phyloP scores from a whole-genome alignment of 2,888 invertebrate species.

The Chymomyza fuscimana region DNA sequence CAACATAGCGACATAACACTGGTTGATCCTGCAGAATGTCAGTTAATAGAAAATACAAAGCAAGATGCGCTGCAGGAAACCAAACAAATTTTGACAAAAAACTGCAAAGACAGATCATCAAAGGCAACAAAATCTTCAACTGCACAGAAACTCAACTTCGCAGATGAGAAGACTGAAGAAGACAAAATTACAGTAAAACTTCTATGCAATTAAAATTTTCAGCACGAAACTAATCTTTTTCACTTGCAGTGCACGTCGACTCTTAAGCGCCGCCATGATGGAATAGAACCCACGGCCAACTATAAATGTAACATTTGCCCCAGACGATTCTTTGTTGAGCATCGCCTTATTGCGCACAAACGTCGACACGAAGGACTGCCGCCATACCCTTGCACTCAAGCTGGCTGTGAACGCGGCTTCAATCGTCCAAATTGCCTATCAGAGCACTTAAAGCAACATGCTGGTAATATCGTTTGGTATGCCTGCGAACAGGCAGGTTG shows the following conservation, averaged over 20 bases:
- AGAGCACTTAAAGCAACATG: constrained; percentile 64
- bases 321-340: constrained; percentile 48
- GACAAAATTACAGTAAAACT: not conserved
- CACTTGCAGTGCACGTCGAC: not conserved
- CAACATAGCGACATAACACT: not conserved
- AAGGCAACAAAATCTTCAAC: not conserved
- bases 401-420: constrained; percentile 60
- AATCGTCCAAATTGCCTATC: constrained; percentile 53
- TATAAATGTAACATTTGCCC: constrained; percentile 61
- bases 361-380: constrained; percentile 64
- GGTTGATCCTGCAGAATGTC: not conserved
- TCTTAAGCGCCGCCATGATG: not conserved
- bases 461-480: constrained; percentile 43
- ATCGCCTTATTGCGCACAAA: constrained; percentile 60
- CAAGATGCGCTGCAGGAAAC: not conserved
- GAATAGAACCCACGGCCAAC: not conserved
- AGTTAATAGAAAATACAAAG: not conserved
- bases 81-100: not conserved
- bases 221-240: not conserved
- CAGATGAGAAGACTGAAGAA: not conserved
- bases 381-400: constrained; percentile 63
- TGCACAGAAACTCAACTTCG: not conserved
- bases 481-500: constrained; percentile 61
- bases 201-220: not conserved
- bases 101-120: not conserved